phyloP scores from a whole-genome alignment of 2,888 invertebrate species.

The Synanthedon tipuliformis region DNA sequence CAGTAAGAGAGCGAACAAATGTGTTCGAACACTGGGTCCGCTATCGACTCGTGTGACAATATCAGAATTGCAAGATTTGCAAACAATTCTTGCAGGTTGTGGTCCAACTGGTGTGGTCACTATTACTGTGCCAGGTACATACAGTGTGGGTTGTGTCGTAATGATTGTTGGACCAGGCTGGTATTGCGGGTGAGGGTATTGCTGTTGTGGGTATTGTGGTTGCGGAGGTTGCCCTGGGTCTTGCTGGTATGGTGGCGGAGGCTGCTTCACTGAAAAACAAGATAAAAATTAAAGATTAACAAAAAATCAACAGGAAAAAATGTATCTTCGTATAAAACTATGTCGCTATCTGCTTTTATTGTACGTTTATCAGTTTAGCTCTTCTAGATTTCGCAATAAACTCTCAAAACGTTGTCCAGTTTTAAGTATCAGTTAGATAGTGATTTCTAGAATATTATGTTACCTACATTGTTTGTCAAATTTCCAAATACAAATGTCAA shows the following conservation, averaged over 20 bases:
- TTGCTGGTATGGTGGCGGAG: background rate
- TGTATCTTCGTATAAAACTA: no score
- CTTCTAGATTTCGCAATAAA: no score
- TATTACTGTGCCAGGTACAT: conserved; percentile 11
- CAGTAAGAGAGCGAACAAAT: conserved; percentile 61
- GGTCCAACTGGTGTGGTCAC: conserved; percentile 36
- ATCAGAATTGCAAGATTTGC: conserved; percentile 54
- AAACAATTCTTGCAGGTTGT: conserved; percentile 39
- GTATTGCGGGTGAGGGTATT: background rate
- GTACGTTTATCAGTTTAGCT: no score
- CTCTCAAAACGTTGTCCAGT: no score
- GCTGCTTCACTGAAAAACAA: background rate
- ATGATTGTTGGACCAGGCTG: background rate
- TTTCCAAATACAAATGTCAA: no score
- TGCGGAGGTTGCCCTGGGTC: background rate
- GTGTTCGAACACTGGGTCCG: conserved; percentile 63
- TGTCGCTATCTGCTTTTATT: no score
- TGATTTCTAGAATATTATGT: no score
- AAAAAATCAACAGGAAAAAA: no score
- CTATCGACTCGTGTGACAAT: conserved; percentile 48
- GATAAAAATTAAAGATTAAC: no score
- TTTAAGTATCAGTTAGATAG: no score
- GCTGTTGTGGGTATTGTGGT: background rate
- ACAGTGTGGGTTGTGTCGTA: background rate
- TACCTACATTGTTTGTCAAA: no score